Evolutionary conservation across 1,140 invertebrate genomes (phyloP), one percentile per base, ranked within the genome.

Genomic region (Choristoneura fumiferana): DNA sequence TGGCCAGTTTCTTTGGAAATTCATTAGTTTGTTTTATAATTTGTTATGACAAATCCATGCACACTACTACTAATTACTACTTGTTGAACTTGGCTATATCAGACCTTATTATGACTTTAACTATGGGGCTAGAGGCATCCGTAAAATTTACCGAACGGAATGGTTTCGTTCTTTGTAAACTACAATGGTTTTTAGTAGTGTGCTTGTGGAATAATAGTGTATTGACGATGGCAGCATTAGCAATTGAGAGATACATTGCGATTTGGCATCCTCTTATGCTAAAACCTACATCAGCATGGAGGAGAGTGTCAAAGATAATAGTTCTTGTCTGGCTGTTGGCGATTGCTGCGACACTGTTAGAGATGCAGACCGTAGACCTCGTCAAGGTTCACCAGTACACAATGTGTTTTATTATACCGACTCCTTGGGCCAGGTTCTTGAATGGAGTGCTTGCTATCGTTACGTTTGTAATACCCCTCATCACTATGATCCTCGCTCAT

Each of bases 191-290:
- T 39, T 17, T 36, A 8, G 22, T 39, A 2, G n/a, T 56, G 9
- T 56, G 29, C 9, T 39, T 56, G 35, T 56, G 34, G 35, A 39
- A 39, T 18, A 15, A 36, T 18, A 18, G 54, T 14, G 38, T 38
- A 9, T 18, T 56, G n/a, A 56, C 35, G 13, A 39, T 56, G 35
- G 36, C 54, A 1, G 37, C 54, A 13, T n/a, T 56, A 37, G 35
- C 54, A 18, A 37, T 56, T 17, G 54, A 56, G 17, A 37, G 54
- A 4, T 56, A 56, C 22, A 29, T 56, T 12, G 54, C 54, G 1
- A 56, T 56, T 29, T 56, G 54, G 13, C 18, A 22, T 56, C 36
- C 54, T 8, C 22, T 39, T 13, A 37, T 17, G 14, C 13, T 56
- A 8, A 56, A 37, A 14, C 22, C 10, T 13, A 56, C 4, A 3